phyloP scores from a whole-genome alignment of 2,113 vertebrate genomes.

The Cinclus mexicanus region DNA sequence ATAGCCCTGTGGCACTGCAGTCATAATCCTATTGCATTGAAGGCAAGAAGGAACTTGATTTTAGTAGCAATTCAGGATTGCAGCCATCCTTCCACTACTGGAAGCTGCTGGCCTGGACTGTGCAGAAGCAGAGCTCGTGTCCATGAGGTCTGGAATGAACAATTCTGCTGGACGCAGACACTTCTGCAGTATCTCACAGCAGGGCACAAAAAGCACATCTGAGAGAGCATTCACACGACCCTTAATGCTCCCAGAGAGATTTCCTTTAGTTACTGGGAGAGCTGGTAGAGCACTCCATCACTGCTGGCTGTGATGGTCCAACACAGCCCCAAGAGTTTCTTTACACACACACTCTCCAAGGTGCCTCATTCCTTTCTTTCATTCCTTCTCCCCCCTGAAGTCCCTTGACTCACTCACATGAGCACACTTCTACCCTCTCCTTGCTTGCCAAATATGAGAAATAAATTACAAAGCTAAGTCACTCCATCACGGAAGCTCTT shows the following conservation, averaged over 20 bases:
- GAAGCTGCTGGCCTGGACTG: background rate
- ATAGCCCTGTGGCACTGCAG: background rate
- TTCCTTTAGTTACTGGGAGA: background rate
- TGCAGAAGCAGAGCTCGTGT: background rate
- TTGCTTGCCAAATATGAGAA: background rate
- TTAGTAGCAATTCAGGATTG: background rate
- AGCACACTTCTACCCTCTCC: background rate
- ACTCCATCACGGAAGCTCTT: background rate
- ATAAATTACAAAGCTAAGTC: background rate
- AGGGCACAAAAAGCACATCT: background rate
- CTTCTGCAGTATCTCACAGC: background rate
- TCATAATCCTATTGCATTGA: background rate
- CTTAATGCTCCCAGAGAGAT: background rate
- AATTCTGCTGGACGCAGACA: background rate
- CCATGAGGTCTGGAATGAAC: background rate
- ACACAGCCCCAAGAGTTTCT: background rate
- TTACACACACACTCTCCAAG: background rate
- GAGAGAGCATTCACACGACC: background rate
- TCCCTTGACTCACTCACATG: background rate
- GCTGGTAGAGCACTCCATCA: rapidly evolving
- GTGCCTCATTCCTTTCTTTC: background rate
- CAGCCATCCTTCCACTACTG: background rate
- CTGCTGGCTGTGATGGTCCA: background rate
- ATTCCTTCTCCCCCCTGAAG: background rate
- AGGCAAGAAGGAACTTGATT: background rate